A percentile compares a stretch with the other conserved stretches of the same genome.
Evolutionary conservation across 2,888 invertebrate species (phyloP).

Genomic region (Mactromeris polynyma): DNA sequence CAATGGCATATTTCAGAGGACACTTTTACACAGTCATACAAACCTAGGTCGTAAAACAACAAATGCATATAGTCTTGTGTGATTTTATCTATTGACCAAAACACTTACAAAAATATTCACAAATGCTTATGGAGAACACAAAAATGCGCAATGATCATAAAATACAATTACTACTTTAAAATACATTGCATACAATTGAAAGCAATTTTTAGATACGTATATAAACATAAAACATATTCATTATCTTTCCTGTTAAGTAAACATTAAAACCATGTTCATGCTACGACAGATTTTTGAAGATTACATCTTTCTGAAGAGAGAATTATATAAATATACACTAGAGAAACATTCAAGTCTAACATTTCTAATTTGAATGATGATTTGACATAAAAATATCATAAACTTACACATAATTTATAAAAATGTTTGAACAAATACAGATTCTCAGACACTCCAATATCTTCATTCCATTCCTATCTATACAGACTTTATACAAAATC

Average conservation of each 20-base stretch:
- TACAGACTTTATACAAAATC: neutral
- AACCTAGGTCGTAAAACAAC: neutral
- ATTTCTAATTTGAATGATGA: neutral
- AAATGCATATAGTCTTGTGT: neutral
- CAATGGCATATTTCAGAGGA: no score
- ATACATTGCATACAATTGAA: neutral
- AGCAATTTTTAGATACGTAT: neutral
- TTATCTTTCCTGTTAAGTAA: neutral
- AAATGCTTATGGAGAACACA: constrained; percentile 17
- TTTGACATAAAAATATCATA: neutral
- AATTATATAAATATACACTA: neutral
- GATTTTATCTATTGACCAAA: constrained; percentile 22
- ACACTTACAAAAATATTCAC: constrained; percentile 20
- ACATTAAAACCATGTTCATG: neutral
- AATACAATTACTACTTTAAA: constrained; percentile 2
- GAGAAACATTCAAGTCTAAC: neutral
- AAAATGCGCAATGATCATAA: constrained; percentile 11
- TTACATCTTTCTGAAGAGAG: neutral
- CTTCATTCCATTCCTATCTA: neutral
- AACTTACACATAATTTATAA: neutral
- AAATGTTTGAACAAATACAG: neutral
- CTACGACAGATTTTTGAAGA: neutral
- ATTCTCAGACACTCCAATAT: neutral
- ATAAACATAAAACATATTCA: no score
- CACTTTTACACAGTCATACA: no score